Evolutionary conservation across 2,888 invertebrate species (phyloP).

Genomic region (Rhagium mordax): DNA sequence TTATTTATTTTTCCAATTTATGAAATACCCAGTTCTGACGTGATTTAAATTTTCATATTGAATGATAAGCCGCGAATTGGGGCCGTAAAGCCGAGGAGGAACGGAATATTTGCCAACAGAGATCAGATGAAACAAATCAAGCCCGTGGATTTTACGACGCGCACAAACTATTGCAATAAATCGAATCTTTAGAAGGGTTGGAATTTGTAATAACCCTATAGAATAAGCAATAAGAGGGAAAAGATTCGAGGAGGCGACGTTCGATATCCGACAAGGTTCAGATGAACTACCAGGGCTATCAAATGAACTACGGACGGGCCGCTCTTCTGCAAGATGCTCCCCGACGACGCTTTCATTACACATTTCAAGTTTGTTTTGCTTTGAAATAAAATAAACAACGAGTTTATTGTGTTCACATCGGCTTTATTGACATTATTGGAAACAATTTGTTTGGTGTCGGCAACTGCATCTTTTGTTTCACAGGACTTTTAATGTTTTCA

Average conservation of each 20-base stretch:
- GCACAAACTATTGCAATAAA: constrained; percentile 66
- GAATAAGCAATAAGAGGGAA: constrained; percentile 64
- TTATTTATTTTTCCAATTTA: constrained; percentile 23
- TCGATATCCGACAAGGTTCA: constrained; percentile 45
- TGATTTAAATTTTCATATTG: constrained; percentile 32
- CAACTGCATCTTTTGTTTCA: background rate
- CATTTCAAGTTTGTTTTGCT: constrained; percentile 16
- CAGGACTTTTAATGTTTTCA: background rate
- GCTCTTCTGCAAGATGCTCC: constrained; percentile 11
- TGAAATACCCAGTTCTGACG: constrained; percentile 15
- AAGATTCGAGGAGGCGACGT: constrained; percentile 50
- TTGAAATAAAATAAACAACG: constrained; percentile 28
- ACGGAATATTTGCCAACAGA: constrained; percentile 48
- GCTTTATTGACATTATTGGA: background rate
- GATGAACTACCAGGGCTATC: constrained; percentile 44
- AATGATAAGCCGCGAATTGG: constrained; percentile 30
- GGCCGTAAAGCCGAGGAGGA: constrained; percentile 17
- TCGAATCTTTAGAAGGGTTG: constrained; percentile 62
- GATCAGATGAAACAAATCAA: constrained; percentile 60
- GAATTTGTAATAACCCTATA: constrained; percentile 66
- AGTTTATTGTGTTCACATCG: constrained; percentile 16
- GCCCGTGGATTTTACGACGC: constrained; percentile 52
- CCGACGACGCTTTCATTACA: constrained; percentile 20
- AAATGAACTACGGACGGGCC: constrained; percentile 43
- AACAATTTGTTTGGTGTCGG: constrained; percentile 10